Percentiles rank a stretch among this genome's conserved stretches.
Conservation (phyloP, 2,888 invertebrate species). For the Drosophila emarginata region DNA sequence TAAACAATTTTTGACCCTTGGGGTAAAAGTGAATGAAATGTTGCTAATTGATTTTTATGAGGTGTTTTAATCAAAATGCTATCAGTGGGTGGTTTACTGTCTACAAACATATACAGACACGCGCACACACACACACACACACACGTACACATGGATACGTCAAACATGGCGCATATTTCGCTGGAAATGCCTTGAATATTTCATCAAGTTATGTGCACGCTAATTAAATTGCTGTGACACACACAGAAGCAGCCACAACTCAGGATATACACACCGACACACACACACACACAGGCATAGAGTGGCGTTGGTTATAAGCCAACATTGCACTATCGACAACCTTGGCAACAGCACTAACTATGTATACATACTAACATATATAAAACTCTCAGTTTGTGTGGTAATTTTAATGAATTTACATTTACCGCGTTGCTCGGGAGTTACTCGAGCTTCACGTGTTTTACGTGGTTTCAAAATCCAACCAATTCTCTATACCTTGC, state of each 20-base stretch:
- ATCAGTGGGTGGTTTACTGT: conserved; percentile 33
- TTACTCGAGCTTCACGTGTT: conserved; percentile 19
- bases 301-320: conserved; percentile 11
- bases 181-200: conserved; percentile 73
- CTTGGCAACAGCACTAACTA: conserved; percentile 21
- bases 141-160: conserved; percentile 5
- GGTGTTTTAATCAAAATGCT: conserved; percentile 67
- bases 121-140: conserved; percentile 22
- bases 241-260: conserved; percentile 45
- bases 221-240: conserved; percentile 76
- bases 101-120: conserved; percentile 9
- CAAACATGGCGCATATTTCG: conserved; percentile 58
- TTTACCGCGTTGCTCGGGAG: conserved; percentile 58
- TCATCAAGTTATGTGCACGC: conserved; percentile 74
- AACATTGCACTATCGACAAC: conserved; percentile 58
- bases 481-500: neutral
- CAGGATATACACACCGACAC: conserved; percentile 28
- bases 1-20: conserved; percentile 25
- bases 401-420: conserved; percentile 75
- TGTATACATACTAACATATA: neutral
- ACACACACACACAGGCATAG: neutral
- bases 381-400: conserved; percentile 23
- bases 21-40: conserved; percentile 19
- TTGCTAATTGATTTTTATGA: conserved; percentile 57
- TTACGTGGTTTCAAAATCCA: neutral